phyloP scores from a whole-genome alignment of 2,888 invertebrate species.

The Anagyrus pseudococci region DNA sequence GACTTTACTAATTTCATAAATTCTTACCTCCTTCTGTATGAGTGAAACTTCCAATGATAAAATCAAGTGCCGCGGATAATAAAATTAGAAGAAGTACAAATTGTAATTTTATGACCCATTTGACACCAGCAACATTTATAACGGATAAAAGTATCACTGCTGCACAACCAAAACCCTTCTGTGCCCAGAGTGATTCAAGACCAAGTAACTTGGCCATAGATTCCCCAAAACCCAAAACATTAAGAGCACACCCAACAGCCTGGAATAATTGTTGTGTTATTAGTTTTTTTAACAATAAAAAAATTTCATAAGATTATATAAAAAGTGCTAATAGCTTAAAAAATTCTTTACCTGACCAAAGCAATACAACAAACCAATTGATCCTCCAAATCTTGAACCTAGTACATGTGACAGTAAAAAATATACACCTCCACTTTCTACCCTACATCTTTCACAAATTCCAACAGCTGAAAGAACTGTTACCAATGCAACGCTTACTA shows the following conservation, averaged over 20 bases:
- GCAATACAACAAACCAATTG: conserved; percentile 91
- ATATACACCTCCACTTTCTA: conserved; percentile 98
- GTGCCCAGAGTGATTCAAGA: conserved; percentile 77
- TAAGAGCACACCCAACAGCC: conserved; percentile 95
- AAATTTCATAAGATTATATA: conserved; percentile 5
- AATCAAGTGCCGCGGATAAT: conserved; percentile 88
- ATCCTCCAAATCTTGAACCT: conserved; percentile 91
- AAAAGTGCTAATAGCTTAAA: too few species aligned
- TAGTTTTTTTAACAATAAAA: background rate
- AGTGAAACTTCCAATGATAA: conserved; percentile 91
- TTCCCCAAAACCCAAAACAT: conserved; percentile 96
- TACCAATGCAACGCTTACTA: conserved; percentile 87
- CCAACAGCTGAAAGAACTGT: conserved; percentile 95
- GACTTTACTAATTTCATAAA: background rate
- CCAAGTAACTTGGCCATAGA: conserved; percentile 88
- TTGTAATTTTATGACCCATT: conserved; percentile 97
- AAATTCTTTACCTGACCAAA: conserved; percentile 83
- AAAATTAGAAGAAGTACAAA: conserved; percentile 86
- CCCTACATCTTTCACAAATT: conserved; percentile 92
- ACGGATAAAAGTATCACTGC: conserved; percentile 86
- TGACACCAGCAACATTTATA: conserved; percentile 95
- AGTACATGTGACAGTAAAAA: conserved; percentile 93
- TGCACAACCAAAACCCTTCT: conserved; percentile 85
- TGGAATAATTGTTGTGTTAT: conserved; percentile 56
- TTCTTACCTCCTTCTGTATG: conserved; percentile 73